A percentile compares a stretch with the other conserved stretches of the same genome.
Conservation (phyloP, 2,888 invertebrate genomes). For the Rhyacophila evoluta region DNA sequence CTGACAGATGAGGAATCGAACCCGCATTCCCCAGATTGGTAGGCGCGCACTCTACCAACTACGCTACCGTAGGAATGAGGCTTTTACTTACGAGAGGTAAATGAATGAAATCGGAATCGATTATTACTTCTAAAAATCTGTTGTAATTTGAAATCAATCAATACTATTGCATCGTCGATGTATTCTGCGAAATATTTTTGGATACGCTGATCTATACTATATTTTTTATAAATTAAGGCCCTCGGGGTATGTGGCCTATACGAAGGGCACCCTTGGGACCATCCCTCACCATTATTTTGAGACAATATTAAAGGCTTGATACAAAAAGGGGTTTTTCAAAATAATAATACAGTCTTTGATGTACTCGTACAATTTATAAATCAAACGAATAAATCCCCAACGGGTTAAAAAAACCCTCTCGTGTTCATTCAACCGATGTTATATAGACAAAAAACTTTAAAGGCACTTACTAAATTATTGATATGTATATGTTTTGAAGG, state of each 20-base stretch:
- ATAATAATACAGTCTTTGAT: neutral
- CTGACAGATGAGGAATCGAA: too few species aligned
- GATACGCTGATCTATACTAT: too few species aligned
- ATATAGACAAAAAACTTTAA: neutral
- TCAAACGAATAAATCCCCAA: neutral
- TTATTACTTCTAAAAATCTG: too few species aligned
- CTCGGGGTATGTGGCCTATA: neutral
- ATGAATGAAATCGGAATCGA: too few species aligned
- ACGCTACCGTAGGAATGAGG: too few species aligned
- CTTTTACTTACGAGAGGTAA: too few species aligned
- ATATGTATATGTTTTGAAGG: neutral
- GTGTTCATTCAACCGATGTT: neutral
- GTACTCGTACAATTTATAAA: conserved; percentile 6
- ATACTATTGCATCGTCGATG: too few species aligned
- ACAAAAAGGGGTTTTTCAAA: neutral
- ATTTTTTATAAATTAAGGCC: neutral
- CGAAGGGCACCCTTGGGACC: neutral
- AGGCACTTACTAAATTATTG: neutral
- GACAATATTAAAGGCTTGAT: conserved; percentile 14
- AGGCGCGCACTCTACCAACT: too few species aligned
- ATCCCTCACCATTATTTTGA: neutral
- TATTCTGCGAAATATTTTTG: too few species aligned
- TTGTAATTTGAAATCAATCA: too few species aligned
- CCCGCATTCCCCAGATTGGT: too few species aligned
- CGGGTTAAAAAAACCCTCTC: neutral